Conservation (phyloP, 2,113 vertebrate genomes). For the Strigops habroptila region DNA sequence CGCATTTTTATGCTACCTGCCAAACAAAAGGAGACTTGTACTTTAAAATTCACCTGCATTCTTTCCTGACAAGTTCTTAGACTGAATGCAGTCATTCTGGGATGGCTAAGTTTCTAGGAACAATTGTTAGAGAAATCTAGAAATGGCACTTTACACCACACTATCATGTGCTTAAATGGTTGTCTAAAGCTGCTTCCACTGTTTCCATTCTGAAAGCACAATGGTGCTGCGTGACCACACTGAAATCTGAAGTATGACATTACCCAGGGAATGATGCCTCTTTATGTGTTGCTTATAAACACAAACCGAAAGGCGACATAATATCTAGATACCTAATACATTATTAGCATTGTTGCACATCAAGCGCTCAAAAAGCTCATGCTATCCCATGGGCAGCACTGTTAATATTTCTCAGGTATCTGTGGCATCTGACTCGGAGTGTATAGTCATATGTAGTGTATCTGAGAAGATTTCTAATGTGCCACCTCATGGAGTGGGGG, state of each 20-base stretch:
- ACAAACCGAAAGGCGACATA: neutral
- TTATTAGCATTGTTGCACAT: fast-evolving
- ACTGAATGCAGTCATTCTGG: neutral
- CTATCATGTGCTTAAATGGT: neutral
- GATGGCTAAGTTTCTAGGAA: neutral
- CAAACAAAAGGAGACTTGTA: neutral
- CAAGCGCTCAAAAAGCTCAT: neutral
- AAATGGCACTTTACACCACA: neutral
- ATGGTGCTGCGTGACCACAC: neutral
- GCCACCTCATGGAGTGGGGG: neutral
- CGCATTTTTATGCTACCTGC: neutral
- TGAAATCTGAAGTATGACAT: neutral
- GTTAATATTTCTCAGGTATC: neutral
- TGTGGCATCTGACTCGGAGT: neutral
- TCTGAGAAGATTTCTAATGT: neutral
- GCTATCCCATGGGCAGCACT: neutral
- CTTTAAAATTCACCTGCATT: neutral
- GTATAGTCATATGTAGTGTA: too few species aligned
- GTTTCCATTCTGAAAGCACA: neutral
- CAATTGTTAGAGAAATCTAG: neutral
- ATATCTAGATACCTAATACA: neutral
- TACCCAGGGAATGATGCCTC: neutral
- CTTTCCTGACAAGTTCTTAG: neutral
- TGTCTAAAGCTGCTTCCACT: neutral
- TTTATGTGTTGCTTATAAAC: neutral